Conservation (phyloP, 2,797 vertebrate genomes). For the Acanthopagrus latus region DNA sequence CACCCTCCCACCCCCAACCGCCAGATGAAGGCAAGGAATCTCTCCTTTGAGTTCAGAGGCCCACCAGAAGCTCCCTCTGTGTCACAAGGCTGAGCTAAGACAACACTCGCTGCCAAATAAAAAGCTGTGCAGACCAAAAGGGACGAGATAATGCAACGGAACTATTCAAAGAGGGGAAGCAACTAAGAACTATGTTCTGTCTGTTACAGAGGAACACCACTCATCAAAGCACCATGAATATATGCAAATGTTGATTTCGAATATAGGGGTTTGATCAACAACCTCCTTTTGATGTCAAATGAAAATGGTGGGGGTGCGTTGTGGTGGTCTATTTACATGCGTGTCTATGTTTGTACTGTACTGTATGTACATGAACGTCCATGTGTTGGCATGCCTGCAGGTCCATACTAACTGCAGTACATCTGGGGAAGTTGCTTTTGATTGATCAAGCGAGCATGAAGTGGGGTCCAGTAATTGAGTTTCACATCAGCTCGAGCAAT, state of each 20-base stretch:
- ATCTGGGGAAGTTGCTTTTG: conserved; percentile 61
- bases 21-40: conserved; percentile 64
- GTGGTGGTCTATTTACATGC: conserved; percentile 11
- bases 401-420: conserved; percentile 56
- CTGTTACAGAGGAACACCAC: conserved; percentile 18
- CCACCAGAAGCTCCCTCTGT: conserved; percentile 40
- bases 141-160: conserved; percentile 15
- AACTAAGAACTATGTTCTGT: conserved; percentile 15
- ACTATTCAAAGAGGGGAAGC: conserved; percentile 23
- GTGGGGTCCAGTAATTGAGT: conserved; percentile 61
- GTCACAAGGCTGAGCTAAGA: conserved; percentile 48
- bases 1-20: conserved; percentile 50
- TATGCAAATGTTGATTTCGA: conserved; percentile 52
- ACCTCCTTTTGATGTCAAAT: conserved; percentile 55
- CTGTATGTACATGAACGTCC: conserved; percentile 10
- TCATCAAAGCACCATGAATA: conserved; percentile 35
- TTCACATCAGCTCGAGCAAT: conserved; percentile 62
- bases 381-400: conserved; percentile 23
- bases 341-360: conserved; percentile 23
- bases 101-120: conserved; percentile 48
- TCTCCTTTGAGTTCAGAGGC: conserved; percentile 50
- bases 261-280: conserved; percentile 54
- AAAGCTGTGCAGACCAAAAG: conserved; percentile 22
- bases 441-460: conserved; percentile 73
- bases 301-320: conserved; percentile 18